Conservation (phyloP, 2,113 vertebrate species). For the Gasterosteus nipponicus region DNA sequence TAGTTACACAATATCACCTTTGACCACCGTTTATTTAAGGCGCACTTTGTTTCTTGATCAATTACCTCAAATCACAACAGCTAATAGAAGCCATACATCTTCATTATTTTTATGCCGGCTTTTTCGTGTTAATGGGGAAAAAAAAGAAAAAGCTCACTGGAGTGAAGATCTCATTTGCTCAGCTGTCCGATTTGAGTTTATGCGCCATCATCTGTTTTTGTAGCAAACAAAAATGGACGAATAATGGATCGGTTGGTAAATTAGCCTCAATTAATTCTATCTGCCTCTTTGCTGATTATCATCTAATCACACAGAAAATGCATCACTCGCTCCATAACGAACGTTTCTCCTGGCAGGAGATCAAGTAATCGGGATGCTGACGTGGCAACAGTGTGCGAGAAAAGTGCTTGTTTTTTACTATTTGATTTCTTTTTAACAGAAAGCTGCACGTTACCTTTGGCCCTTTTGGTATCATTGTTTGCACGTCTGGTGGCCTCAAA, state of each 20-base stretch:
- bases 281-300: constrained; percentile 46
- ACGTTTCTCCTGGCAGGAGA: constrained; percentile 31
- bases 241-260: constrained; percentile 53
- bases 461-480: constrained; percentile 13
- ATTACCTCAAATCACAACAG: constrained; percentile 49
- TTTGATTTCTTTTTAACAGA: not conserved
- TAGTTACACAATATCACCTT: constrained; percentile 59
- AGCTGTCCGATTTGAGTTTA: constrained; percentile 36
- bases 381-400: not conserved
- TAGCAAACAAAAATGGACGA: constrained; percentile 30
- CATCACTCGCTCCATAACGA: constrained; percentile 43
- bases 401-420: not conserved
- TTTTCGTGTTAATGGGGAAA: constrained; percentile 29
- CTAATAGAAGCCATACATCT: constrained; percentile 64
- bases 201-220: constrained; percentile 24
- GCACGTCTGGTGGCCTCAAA: constrained; percentile 8
- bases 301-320: constrained; percentile 61
- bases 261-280: constrained; percentile 50
- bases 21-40: constrained; percentile 48
- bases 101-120: constrained; percentile 41
- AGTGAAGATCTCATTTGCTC: constrained; percentile 6
- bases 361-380: constrained; percentile 3
- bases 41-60: constrained; percentile 42
- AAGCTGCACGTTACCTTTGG: not conserved
- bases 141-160: constrained; percentile 29